Percentiles rank a stretch among this genome's conserved stretches.
Conservation (phyloP, 2,888 invertebrate species). For the Mesodorylaimus sp. region DNA sequence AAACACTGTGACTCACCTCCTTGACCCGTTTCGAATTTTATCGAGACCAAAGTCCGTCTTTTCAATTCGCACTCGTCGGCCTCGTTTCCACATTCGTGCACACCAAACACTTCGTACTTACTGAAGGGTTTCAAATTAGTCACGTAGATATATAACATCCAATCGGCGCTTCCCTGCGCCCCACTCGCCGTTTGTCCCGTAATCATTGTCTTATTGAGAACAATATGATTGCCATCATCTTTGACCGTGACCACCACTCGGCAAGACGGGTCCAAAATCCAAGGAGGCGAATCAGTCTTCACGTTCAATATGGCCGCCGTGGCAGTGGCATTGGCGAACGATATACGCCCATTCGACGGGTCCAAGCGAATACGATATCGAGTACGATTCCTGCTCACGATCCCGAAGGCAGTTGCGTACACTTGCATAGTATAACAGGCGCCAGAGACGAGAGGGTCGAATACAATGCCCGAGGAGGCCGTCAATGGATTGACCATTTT, state of each 20-base stretch:
- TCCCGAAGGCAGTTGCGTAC: background rate
- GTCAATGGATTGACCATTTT: background rate
- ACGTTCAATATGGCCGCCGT: background rate
- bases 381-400: background rate
- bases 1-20: background rate
- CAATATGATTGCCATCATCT: background rate
- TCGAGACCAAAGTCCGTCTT: background rate
- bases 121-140: background rate
- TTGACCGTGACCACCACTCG: constrained; percentile 1
- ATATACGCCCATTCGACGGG: too few species aligned
- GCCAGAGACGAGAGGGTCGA: constrained; percentile 5
- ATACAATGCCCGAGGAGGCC: background rate
- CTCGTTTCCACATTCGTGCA: background rate
- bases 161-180: background rate
- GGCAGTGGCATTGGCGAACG: background rate
- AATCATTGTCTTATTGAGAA: background rate
- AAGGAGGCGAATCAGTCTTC: background rate
- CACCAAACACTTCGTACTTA: background rate
- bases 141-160: background rate
- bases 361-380: background rate
- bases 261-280: background rate
- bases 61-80: background rate
- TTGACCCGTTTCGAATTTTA: background rate
- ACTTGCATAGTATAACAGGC: constrained; percentile 4
- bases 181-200: background rate